A percentile compares a stretch with the other conserved stretches of the same genome.
Conservation (phyloP, 2,797 vertebrate species). For the Psittacula derbiana region DNA sequence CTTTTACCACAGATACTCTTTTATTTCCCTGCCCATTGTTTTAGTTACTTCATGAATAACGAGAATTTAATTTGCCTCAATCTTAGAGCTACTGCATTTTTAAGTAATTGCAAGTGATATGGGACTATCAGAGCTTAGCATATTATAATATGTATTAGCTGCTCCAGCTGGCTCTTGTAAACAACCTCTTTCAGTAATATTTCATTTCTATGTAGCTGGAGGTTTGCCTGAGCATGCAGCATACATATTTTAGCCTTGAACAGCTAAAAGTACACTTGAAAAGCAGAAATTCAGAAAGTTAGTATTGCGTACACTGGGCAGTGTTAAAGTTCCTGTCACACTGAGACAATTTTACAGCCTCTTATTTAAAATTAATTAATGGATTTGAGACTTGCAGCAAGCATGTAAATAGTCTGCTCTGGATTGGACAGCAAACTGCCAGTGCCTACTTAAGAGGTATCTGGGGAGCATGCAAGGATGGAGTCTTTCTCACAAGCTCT, state of each 20-base stretch:
- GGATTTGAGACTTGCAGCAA: background rate
- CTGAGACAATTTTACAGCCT: background rate
- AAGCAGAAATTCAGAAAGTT: background rate
- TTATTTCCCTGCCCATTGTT: constrained; percentile 37
- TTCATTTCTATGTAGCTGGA: constrained; percentile 56
- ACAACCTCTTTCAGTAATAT: constrained; percentile 46
- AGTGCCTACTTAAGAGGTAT: background rate
- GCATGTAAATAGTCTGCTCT: background rate
- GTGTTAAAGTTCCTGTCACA: background rate
- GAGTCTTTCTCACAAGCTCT: background rate
- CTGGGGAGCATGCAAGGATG: background rate
- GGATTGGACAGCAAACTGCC: background rate
- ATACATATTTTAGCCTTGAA: constrained; percentile 12
- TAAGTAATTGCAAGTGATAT: constrained; percentile 47
- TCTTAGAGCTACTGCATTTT: constrained; percentile 33
- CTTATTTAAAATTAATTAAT: background rate
- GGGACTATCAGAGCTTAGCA: constrained; percentile 7
- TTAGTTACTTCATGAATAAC: constrained; percentile 34
- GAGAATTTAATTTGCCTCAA: constrained; percentile 29
- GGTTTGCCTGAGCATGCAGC: constrained; percentile 21
- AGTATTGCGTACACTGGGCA: background rate
- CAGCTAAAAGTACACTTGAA: background rate
- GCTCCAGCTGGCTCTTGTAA: constrained; percentile 32
- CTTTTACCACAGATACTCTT: background rate
- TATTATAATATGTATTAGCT: constrained; percentile 48